Evolutionary conservation across 1,140 invertebrate species (phyloP).

Genomic region (Lepidurus packardi): DNA sequence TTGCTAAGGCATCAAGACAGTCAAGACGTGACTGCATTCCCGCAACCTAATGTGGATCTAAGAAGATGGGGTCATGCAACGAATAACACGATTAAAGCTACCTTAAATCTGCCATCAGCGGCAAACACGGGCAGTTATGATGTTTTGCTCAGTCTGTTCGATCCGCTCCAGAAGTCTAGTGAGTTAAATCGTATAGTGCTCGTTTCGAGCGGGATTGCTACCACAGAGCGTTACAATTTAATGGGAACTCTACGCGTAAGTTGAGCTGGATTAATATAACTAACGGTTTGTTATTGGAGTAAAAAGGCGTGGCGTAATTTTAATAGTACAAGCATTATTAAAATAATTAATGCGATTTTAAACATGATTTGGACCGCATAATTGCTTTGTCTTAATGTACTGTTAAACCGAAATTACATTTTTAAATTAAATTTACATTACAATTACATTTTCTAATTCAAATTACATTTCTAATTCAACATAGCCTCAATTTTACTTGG

Average conservation of each 20-base stretch:
- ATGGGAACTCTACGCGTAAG: neutral
- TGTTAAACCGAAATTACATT: too few species aligned
- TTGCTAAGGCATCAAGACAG: conserved; percentile 21
- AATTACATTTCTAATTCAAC: too few species aligned
- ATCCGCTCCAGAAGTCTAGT: neutral
- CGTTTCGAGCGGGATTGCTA: neutral
- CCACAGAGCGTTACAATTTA: neutral
- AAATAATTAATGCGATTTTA: too few species aligned
- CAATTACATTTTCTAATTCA: too few species aligned
- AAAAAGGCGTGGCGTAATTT: too few species aligned
- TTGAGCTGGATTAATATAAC: neutral
- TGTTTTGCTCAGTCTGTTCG: neutral
- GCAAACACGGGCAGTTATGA: neutral
- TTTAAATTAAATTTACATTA: too few species aligned
- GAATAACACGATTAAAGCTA: neutral
- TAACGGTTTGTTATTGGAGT: neutral
- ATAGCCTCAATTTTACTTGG: too few species aligned
- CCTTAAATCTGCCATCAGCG: neutral
- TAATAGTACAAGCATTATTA: too few species aligned
- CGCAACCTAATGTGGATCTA: neutral
- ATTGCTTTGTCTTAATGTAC: too few species aligned
- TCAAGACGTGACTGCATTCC: neutral
- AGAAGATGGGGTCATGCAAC: neutral
- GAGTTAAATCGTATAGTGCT: neutral
- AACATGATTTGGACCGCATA: too few species aligned